Conservation (phyloP, 2,797 vertebrate species). For the Adrianichthys oophorus region DNA sequence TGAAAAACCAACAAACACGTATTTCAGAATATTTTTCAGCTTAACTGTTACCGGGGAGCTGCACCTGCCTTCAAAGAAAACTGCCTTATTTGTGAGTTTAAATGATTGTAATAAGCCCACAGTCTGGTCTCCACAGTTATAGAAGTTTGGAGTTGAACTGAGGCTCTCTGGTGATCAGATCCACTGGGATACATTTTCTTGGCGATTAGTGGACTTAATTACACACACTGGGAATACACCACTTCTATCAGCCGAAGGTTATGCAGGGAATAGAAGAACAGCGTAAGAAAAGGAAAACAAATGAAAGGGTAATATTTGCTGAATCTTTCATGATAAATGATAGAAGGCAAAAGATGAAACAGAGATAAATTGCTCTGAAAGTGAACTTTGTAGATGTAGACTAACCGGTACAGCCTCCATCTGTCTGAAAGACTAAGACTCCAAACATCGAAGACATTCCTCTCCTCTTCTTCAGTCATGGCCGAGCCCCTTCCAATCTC, state of each 20-base stretch:
- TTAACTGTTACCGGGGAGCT: too few species aligned
- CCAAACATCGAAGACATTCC: slow-evolving; percentile 80
- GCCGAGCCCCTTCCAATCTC: slow-evolving; percentile 76
- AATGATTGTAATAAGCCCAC: slow-evolving; percentile 27
- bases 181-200: slow-evolving; percentile 45
- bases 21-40: too few species aligned
- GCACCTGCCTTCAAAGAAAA: slow-evolving; percentile 14
- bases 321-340: not conserved
- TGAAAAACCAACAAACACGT: too few species aligned
- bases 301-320: not conserved
- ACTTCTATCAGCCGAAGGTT: slow-evolving; percentile 20
- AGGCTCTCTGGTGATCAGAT: slow-evolving; percentile 33
- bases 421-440: slow-evolving; percentile 76
- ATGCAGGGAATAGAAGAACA: slow-evolving; percentile 15
- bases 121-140: slow-evolving; percentile 18
- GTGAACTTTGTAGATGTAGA: not conserved
- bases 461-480: slow-evolving; percentile 81
- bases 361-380: not conserved
- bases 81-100: slow-evolving; percentile 19
- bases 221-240: slow-evolving; percentile 45
- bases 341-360: not conserved
- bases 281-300: not conserved
- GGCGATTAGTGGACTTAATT: slow-evolving; percentile 55
- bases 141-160: slow-evolving; percentile 12
- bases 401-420: slow-evolving; percentile 92